Base-by-base conservation (phyloP, 2,888 invertebrate species). In the Nymphalis polychloros region DNA sequence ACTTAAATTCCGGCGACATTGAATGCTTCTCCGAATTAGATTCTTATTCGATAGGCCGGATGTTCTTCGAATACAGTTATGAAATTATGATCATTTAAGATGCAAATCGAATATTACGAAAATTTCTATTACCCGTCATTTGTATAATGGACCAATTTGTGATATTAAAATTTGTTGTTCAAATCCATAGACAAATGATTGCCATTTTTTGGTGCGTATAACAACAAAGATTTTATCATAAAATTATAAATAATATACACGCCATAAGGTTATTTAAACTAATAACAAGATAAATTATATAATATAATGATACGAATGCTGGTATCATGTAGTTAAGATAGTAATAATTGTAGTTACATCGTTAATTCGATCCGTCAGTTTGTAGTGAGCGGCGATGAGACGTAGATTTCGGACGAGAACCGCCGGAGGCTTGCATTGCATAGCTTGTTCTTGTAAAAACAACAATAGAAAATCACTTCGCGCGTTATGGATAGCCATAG, bases 21-120 rank as follows among this genome's bases (percentile, higher is more conserved):
- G 86, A 87, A 86, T 79, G 80, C 81, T 88, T 89, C 86, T 86
- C 75, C 78, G 85, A 88, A 87, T 83, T 79, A 81, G 81, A 84
- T 86, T 84, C 80, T 79, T 79, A 78, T 84, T 81, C 70, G 75
- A 77, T 75, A 72, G 74, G 70, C 73, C 74, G 74, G 74, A 74
- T 74, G 73, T 73, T 74, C 68, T 70, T 62, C 70, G 67, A 67
- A 72, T 70, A 74, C 71, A 63, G 72, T 73, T 88, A 88, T 83
- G 83, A 83, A 88, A 87, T 85, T 81, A 81, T 82, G 81, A 82
- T 84, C 78, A 82, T 79, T 77, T 76, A 70, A 76, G 71, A 76
- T 74, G 74, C 72, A 73, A 71, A 71, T 63, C 69, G 63, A 71
- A 72, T 62, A 68, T 76, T 76, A 68, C 70, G 71, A 70, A 73